These are phyloP conservation scores for Pelagia noctiluca DNA, from an alignment of 30 jellyfish, hydroid and myxozoan genomes.

Conservation along the genomic window DNA sequence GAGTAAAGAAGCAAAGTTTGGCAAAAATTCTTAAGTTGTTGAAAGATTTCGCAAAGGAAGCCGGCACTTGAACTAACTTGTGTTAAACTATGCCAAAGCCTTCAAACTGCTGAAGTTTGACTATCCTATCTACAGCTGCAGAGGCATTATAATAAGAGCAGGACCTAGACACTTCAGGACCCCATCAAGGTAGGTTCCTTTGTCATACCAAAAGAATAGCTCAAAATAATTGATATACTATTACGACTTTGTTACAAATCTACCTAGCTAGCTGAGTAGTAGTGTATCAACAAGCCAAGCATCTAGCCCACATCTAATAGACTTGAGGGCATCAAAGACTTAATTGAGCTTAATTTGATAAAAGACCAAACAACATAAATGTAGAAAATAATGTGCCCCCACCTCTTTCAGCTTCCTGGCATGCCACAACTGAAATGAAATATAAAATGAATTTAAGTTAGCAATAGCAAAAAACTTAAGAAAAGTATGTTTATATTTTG, in stretches of 20 bases:
- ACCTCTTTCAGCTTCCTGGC: slow-evolving; percentile 90
- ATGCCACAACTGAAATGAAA: slow-evolving; percentile 70
- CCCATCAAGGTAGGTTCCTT: too few relatives aligned
- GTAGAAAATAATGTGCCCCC: not conserved
- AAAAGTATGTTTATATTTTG: too few relatives aligned
- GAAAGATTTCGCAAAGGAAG: not conserved
- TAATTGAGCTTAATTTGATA: not conserved
- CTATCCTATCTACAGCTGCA: too few relatives aligned
- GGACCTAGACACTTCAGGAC: too few relatives aligned
- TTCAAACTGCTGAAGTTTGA: too few relatives aligned
- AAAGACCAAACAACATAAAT: not conserved
- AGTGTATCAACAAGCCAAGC: not conserved
- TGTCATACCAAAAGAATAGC: too few relatives aligned
- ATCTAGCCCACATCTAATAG: not conserved
- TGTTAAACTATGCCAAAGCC: too few relatives aligned
- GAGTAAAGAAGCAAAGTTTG: not conserved
- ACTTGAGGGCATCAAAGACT: not conserved
- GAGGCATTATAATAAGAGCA: too few relatives aligned
- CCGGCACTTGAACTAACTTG: too few relatives aligned
- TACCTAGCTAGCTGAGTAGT: not conserved
- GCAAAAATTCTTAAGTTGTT: not conserved
- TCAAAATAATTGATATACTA: not conserved
- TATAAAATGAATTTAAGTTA: too few relatives aligned
- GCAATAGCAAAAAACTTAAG: too few relatives aligned
- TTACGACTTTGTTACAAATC: not conserved